These are phyloP conservation scores for Eurystomus gularis DNA, from an alignment of 2,113 vertebrate genomes.

Conservation along the genomic window DNA sequence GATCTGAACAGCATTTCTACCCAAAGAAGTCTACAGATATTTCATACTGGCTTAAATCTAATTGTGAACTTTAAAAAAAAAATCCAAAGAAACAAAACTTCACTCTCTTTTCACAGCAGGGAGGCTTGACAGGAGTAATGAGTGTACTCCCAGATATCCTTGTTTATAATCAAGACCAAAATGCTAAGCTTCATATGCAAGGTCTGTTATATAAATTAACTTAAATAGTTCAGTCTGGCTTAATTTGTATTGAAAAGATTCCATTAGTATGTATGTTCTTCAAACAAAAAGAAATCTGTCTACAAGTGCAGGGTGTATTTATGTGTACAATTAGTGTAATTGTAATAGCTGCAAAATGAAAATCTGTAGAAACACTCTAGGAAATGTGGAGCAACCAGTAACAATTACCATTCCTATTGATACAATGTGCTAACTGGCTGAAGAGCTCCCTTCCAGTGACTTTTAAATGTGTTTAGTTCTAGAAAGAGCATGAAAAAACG, in stretches of 20 bases:
- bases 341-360: constrained; percentile 34
- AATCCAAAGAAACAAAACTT: not conserved
- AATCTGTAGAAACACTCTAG: not conserved
- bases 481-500: not conserved
- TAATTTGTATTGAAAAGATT: constrained; percentile 29
- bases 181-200: constrained; percentile 4
- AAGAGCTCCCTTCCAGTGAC: not conserved
- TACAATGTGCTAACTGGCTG: not conserved
- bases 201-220: constrained; percentile 30
- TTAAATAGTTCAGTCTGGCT: constrained; percentile 1
- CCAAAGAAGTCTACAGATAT: not conserved
- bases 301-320: not conserved
- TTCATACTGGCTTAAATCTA: not conserved
- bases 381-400: not conserved
- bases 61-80: not conserved
- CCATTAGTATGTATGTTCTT: constrained; percentile 9
- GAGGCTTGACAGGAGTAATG: not conserved
- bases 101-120: not conserved
- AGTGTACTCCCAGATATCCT: not conserved
- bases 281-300: constrained; percentile 36
- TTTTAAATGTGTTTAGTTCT: not conserved
- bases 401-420: not conserved
- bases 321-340: constrained; percentile 33
- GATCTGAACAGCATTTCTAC: not conserved
- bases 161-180: constrained; percentile 22